Evolutionary conservation across 2,113 vertebrate genomes (phyloP), one percentile per base, ranked within the genome.

Genomic region (Xenopus borealis): DNA sequence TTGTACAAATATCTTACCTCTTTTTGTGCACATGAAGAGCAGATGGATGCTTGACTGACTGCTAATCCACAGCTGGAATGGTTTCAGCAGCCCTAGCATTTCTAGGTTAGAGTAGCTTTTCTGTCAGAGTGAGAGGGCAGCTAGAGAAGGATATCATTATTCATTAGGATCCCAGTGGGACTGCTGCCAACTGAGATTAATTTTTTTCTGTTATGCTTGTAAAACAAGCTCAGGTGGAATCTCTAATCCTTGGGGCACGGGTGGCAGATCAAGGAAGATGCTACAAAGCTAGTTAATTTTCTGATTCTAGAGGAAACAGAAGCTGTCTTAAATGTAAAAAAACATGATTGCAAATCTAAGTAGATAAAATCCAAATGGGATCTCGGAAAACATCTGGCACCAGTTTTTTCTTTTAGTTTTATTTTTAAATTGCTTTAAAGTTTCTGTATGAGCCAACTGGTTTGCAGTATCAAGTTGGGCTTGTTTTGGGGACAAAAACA

Each of bases 281-380:
- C 91, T 93, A 92, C 91, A 93, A 92, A 91, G 90, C 90, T 93
- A 91, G 91, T 93, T 93, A 92, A 93, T 93, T 93, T 92, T 92
- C 91, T 90, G 87, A 90, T 93, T 91, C 89, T 90, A 90, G 88
- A 86, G 84, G 87, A 92, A 93, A 92, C 91, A 92, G 90, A 91
- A 91, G 91, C 89, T 90, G 86, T 89, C 89, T 89, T 92, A 92
- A 88, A 92, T 89, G 87, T 92, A 92, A 91, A 92, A 93, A 68
- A 92, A 93, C 91, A 92, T 92, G 90, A 91, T 92, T 92, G 89
- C 90, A 91, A 89, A 92, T 91, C 91, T 92, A 92, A 93, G 89
- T 90, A 91, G 88, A 88, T 91, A 84, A 90, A 87, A 91, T 89
- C 88, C 91, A 92, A 91, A 92, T 91, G 88, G 90, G 91, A 40